Evolutionary conservation across 2,797 vertebrate species (phyloP).

Genomic region (Microctenopoma lineatum): DNA sequence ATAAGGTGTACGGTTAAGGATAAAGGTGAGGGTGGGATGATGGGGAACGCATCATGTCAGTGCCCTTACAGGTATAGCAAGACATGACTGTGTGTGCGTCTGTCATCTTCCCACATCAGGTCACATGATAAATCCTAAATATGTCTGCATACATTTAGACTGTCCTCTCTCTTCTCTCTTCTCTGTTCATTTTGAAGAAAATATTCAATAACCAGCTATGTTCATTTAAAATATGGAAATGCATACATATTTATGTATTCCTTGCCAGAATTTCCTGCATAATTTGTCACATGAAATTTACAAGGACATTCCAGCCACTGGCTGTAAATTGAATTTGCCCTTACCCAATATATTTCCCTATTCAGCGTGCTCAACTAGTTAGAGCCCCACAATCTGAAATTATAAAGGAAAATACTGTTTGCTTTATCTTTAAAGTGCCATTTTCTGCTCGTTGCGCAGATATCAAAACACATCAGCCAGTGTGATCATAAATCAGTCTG

Average conservation of each 20-base stretch:
- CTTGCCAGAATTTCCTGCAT: slow-evolving; percentile 44
- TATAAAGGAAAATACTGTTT: slow-evolving; percentile 53
- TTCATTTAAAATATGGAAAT: slow-evolving; percentile 64
- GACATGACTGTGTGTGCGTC: too few relatives aligned
- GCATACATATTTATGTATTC: slow-evolving; percentile 59
- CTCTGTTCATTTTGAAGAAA: slow-evolving; percentile 50
- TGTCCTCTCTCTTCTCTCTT: slow-evolving; percentile 19
- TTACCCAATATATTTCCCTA: slow-evolving; percentile 51
- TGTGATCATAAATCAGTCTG: slow-evolving; percentile 73
- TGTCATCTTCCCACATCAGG: slow-evolving; percentile 25
- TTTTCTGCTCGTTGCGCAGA: slow-evolving; percentile 72
- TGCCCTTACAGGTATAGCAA: too few relatives aligned
- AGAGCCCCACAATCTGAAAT: slow-evolving; percentile 41
- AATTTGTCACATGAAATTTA: slow-evolving; percentile 68
- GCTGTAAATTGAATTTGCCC: slow-evolving; percentile 60
- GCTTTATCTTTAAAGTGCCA: slow-evolving; percentile 65
- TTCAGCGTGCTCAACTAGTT: slow-evolving; percentile 43
- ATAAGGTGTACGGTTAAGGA: too few relatives aligned
- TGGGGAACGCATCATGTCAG: too few relatives aligned
- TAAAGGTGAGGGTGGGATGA: too few relatives aligned
- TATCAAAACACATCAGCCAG: slow-evolving; percentile 71
- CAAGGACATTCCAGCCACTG: slow-evolving; percentile 57
- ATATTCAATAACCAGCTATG: slow-evolving; percentile 46
- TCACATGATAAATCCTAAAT: slow-evolving; percentile 71
- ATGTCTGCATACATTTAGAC: slow-evolving; percentile 38